Evolutionary conservation across 2,888 invertebrate genomes (phyloP).

Genomic region (Malthinus flaveolus): DNA sequence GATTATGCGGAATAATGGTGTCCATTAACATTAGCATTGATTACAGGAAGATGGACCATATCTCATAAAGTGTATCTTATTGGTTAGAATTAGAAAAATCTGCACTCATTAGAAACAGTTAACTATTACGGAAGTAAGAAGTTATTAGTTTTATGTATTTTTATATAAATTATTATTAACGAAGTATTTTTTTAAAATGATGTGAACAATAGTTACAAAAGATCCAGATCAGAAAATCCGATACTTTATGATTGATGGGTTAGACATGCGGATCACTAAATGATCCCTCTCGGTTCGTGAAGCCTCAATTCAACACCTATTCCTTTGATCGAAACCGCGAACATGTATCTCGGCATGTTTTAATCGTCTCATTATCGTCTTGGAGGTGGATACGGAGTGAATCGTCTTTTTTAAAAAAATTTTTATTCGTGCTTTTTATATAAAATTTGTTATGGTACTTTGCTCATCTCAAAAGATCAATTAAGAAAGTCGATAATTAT

Average conservation of each 20-base stretch:
- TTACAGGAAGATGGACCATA: constrained; percentile 36
- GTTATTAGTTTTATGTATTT: too few species aligned
- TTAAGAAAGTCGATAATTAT: constrained; percentile 5
- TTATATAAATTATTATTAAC: too few species aligned
- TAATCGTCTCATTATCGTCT: constrained; percentile 48
- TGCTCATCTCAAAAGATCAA: constrained; percentile 20
- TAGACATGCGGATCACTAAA: constrained; percentile 46
- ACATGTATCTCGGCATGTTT: constrained; percentile 43
- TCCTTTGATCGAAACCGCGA: constrained; percentile 49
- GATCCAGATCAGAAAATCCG: constrained; percentile 50
- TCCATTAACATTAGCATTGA: constrained; percentile 34
- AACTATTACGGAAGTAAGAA: constrained; percentile 27
- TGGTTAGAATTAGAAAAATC: neutral
- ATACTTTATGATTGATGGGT: constrained; percentile 53
- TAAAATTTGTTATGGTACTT: constrained; percentile 21
- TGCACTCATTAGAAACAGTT: constrained; percentile 9
- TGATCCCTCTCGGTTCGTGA: constrained; percentile 48
- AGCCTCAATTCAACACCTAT: constrained; percentile 54
- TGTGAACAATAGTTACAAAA: constrained; percentile 35
- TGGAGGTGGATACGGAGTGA: constrained; percentile 44
- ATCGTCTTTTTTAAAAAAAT: constrained; percentile 18
- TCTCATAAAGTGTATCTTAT: constrained; percentile 18
- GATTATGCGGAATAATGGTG: constrained; percentile 31
- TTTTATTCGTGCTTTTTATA: constrained; percentile 11
- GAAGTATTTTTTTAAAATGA: neutral